Base-by-base conservation (phyloP, 1,140 invertebrate genomes). In the Cepaea nemoralis region DNA sequence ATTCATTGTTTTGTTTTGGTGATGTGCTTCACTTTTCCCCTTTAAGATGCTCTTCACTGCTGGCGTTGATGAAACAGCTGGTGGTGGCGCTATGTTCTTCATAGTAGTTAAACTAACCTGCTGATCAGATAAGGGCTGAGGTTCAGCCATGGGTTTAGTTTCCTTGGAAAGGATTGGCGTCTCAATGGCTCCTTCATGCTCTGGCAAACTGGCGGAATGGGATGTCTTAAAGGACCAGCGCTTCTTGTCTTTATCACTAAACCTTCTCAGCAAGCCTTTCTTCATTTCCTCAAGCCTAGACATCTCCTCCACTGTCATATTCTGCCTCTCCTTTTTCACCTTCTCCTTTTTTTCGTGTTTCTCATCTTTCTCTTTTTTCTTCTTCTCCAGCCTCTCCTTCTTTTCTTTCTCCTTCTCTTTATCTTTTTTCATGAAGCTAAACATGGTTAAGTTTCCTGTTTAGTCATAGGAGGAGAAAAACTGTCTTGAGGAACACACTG, bases 361-460 rank as follows among this genome's bases (percentile, higher is more conserved):
- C n/a, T n/a, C n/a, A 95, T 93, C 63, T 96, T 96, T 93, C 96
- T 88, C 55, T 91, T 90, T 59, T 92, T 91, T 80, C 91, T 91
- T 31, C 91, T 89, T 59, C 91, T 88, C 55, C 91, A 90, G 33
- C 94, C 94, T 84, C 95, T 94, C 73, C 95, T 94, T 71, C 95
- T 93, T 81, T 96, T 95, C 82, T 95, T 92, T 95, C 84, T 97
- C 95, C 89, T 96, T 95, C 89, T 97, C 96, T 88, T 96, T 95
- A 71, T 91, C 89, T 85, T 92, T 92, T 82, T 89, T 91, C 86
- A 87, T 90, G 84, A 92, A 91, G 80, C 86, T 89, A 82, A 92
- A 92, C 91, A 91, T 91, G 24, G 83, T 85, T 3, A 50, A 63
- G 50, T 55, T 55, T 24, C 19, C n/a, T 8, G 8, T 45, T n/a